These are phyloP conservation scores for Lamellibrachia columna DNA, from an alignment of 2,888 invertebrate genomes.

Conservation along the genomic window DNA sequence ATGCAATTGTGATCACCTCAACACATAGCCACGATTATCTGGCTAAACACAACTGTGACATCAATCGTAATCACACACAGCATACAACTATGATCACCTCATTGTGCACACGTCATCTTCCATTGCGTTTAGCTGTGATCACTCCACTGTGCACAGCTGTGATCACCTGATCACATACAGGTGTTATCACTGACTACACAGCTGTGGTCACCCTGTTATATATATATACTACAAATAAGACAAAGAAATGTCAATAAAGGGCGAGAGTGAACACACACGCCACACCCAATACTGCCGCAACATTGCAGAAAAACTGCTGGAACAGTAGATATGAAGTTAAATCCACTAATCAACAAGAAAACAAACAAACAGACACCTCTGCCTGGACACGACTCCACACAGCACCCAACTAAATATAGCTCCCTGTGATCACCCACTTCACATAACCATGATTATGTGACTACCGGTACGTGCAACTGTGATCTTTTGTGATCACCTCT, in stretches of 20 bases:
- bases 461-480: too few species aligned
- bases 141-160: background rate
- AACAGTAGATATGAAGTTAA: background rate
- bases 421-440: too few species aligned
- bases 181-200: background rate
- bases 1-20: background rate
- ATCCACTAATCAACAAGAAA: constrained; percentile 3
- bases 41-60: background rate
- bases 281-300: background rate
- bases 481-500: too few species aligned
- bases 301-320: background rate
- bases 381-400: background rate
- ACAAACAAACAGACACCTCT: background rate
- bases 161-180: background rate
- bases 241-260: background rate
- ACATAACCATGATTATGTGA: too few species aligned
- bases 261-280: background rate
- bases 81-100: background rate
- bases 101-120: background rate
- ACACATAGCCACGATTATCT: background rate
- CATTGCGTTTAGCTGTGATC: background rate
- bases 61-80: background rate
- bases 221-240: background rate
- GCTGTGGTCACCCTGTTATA: background rate
- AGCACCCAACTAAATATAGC: background rate